Conservation (phyloP, 2,797 vertebrate genomes). For the Salarias fasciatus region DNA sequence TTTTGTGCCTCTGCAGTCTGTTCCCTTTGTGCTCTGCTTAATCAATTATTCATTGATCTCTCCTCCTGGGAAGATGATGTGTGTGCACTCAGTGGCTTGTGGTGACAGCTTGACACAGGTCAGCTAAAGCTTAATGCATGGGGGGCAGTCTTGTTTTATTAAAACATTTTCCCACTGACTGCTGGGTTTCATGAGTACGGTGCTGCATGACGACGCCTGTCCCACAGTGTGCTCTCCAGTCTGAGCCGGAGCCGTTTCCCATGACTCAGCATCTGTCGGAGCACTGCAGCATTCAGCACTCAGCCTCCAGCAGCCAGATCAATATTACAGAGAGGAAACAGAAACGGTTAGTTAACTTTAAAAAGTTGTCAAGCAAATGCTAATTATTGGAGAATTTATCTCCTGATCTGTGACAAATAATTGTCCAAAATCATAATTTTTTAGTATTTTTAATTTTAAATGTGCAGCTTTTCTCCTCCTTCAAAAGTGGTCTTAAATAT, state of each 20-base stretch:
- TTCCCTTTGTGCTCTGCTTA: slow-evolving; percentile 23
- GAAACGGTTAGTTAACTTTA: too few relatives aligned
- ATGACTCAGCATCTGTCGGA: slow-evolving; percentile 68
- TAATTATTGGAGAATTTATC: too few relatives aligned
- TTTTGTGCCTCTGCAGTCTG: slow-evolving; percentile 34
- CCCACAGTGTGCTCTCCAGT: slow-evolving; percentile 5
- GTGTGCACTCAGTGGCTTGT: slow-evolving; percentile 32
- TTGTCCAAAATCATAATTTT: too few relatives aligned
- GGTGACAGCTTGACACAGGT: slow-evolving; percentile 22
- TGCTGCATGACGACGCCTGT: too few relatives aligned
- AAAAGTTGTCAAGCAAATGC: too few relatives aligned
- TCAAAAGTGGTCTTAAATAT: too few relatives aligned
- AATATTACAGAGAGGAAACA: slow-evolving; percentile 46
- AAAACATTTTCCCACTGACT: too few relatives aligned
- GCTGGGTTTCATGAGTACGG: too few relatives aligned
- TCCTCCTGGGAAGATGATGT: slow-evolving; percentile 32
- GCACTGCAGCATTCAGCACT: slow-evolving; percentile 57
- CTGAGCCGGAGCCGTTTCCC: slow-evolving; percentile 14
- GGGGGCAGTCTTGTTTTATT: too few relatives aligned
- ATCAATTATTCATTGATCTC: slow-evolving; percentile 59
- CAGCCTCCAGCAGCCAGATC: slow-evolving; percentile 52
- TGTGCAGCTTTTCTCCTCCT: too few relatives aligned
- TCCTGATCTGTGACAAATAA: too few relatives aligned
- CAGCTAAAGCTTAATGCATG: slow-evolving; percentile 26
- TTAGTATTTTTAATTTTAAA: too few relatives aligned